Conservation (phyloP, 2,888 invertebrate genomes). For the Chironomus tentans region DNA sequence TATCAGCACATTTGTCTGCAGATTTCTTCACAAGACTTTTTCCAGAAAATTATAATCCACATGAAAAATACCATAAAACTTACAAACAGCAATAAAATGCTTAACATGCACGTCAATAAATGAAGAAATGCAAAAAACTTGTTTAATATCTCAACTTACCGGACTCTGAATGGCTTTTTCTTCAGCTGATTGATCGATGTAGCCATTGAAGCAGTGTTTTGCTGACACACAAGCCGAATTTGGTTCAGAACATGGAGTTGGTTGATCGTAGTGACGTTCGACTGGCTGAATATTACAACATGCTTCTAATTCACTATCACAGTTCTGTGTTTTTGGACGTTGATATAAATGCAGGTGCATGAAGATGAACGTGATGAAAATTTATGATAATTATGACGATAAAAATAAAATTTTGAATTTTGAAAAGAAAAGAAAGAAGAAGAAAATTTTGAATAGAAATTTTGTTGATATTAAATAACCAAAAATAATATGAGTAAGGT, state of each 20-base stretch:
- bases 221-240: constrained; percentile 39
- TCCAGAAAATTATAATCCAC: background rate
- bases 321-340: background rate
- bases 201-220: constrained; percentile 38
- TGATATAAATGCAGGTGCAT: background rate
- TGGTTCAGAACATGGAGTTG: constrained; percentile 34
- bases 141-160: constrained; percentile 34
- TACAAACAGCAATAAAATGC: background rate
- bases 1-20: no score
- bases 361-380: background rate
- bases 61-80: background rate
- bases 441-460: background rate
- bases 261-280: constrained; percentile 6
- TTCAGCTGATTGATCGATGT: constrained; percentile 31
- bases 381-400: background rate
- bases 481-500: background rate
- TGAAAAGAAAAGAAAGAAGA: background rate
- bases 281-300: constrained; percentile 17
- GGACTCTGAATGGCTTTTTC: constrained; percentile 32
- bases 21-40: no score
- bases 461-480: background rate
- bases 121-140: background rate
- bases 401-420: background rate
- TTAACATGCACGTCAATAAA: background rate
- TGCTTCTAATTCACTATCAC: constrained; percentile 9